Evolutionary conservation across 1,140 invertebrate genomes (phyloP), one percentile per base, ranked within the genome.

Genomic region (Caenorhabditis remanei): DNA sequence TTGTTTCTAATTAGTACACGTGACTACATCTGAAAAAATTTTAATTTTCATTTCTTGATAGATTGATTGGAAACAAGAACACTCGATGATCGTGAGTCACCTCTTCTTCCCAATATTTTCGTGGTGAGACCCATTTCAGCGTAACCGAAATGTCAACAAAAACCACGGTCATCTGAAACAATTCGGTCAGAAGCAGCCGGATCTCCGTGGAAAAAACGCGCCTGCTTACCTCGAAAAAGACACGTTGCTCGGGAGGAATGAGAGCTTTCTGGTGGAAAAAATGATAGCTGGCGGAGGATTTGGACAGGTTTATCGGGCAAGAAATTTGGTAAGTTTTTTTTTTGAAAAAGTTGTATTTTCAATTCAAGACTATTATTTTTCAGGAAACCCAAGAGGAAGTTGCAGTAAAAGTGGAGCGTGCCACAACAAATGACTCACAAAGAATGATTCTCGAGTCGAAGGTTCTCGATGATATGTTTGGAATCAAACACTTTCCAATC

Each of bases 231-330:
- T 79, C 0, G 71, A 79, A 50, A 50, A 24, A 14, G 21, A 79
- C 11, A 79, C 71, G 2, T 32, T 48, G 3, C n/a, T 79, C 5
- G 71, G 71, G 8, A 50, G 14, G 41, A 24, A 50, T 14, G 46
- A 79, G n/a, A 50, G 5, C 21, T 85, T 88, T 53, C 3, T 55
- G n/a, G 50, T 88, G 4, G 84, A 83, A 24, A 67, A 58, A 71
- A 83, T 89, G 88, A 89, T 89, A 24, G 88, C 88, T 43, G 88
- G 87, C 8, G 88, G 88, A 56, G 88, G 88, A n/a, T 89, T 89
- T 55, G 88, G 88, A 40, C 88, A 89, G 41, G 89, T 89, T 24
- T 89, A 84, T 55, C 40, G 79, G 24, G 88, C 88, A 21, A 83
- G 24, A n/a, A 79, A 79, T 32, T 50, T 50, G 43, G 71, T 79